Evolutionary conservation across 2,888 invertebrate genomes (phyloP).

Genomic region (Epistrophella euchroma): DNA sequence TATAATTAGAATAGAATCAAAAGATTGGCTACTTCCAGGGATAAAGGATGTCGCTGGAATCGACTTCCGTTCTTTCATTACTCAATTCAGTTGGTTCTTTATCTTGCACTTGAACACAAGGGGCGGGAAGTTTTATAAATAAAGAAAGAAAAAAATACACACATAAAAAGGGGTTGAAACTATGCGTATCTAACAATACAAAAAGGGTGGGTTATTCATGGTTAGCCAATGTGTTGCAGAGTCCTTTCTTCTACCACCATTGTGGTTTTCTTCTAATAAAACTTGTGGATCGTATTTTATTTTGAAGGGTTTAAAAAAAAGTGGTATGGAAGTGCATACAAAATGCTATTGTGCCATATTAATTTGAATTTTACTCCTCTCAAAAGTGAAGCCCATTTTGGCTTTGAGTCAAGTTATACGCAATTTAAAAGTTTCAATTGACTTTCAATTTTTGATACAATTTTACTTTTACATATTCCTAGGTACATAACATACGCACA

Average conservation of each 20-base stretch:
- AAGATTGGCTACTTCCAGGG: slow-evolving; percentile 1
- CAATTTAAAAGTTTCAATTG: slow-evolving; percentile 63
- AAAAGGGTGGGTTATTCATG: slow-evolving; percentile 57
- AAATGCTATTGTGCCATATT: slow-evolving; percentile 51
- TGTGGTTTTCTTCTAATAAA: slow-evolving; percentile 56
- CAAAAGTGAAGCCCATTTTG: slow-evolving; percentile 44
- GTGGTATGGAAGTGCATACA: slow-evolving; percentile 31
- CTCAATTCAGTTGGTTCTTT: slow-evolving; percentile 38
- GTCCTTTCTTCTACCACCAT: slow-evolving; percentile 53
- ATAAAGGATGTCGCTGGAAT: slow-evolving; percentile 7
- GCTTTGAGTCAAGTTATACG: slow-evolving; percentile 57
- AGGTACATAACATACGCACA: neutral
- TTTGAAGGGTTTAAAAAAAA: slow-evolving; percentile 27
- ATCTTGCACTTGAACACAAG: slow-evolving; percentile 47
- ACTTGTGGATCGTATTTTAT: slow-evolving; percentile 37
- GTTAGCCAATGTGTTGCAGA: slow-evolving; percentile 60
- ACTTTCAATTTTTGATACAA: slow-evolving; percentile 66
- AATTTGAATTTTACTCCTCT: slow-evolving; percentile 59
- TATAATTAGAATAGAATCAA: slow-evolving; percentile 53
- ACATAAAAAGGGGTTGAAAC: slow-evolving; percentile 66
- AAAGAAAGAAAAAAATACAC: slow-evolving; percentile 16
- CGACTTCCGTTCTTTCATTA: slow-evolving; percentile 46
- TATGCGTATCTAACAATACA: slow-evolving; percentile 41
- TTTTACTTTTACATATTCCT: slow-evolving; percentile 43
- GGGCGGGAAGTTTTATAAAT: slow-evolving; percentile 49